phyloP scores from a whole-genome alignment of 2,113 vertebrate species.

The Elgaria multicarinata region DNA sequence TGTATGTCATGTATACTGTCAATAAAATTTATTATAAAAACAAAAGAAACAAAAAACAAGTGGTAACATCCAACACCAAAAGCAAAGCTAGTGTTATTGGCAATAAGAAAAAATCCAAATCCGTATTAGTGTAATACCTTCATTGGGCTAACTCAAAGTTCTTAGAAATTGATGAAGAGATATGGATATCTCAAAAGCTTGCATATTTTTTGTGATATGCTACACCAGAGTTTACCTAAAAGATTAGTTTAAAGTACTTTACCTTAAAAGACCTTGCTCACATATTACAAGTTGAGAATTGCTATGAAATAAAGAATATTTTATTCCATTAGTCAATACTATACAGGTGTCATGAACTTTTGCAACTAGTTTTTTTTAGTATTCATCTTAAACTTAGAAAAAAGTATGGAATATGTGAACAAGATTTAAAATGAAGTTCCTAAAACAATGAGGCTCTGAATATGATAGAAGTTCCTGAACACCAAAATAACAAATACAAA shows the following conservation, averaged over 20 bases:
- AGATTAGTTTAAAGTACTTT: not conserved
- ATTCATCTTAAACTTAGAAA: not conserved
- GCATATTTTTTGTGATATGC: too few species aligned
- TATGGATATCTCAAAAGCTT: too few species aligned
- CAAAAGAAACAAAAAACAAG: too few species aligned
- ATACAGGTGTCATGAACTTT: not conserved
- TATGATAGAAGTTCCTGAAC: not conserved
- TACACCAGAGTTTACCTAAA: not conserved
- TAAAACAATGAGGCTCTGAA: accelerated
- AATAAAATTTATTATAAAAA: too few species aligned
- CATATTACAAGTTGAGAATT: not conserved
- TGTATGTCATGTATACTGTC: too few species aligned
- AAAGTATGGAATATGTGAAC: not conserved
- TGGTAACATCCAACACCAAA: not conserved
- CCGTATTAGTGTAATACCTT: not conserved
- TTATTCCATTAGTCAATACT: not conserved
- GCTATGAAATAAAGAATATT: not conserved
- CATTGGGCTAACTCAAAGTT: not conserved
- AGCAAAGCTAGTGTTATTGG: too few species aligned
- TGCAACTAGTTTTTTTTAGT: not conserved
- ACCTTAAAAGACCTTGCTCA: not conserved
- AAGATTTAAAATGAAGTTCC: not conserved
- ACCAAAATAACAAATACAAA: not conserved
- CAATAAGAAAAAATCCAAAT: too few species aligned
- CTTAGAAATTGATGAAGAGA: too few species aligned